Evolutionary conservation across 2,888 invertebrate species (phyloP).

Genomic region (Drosophila rubida): DNA sequence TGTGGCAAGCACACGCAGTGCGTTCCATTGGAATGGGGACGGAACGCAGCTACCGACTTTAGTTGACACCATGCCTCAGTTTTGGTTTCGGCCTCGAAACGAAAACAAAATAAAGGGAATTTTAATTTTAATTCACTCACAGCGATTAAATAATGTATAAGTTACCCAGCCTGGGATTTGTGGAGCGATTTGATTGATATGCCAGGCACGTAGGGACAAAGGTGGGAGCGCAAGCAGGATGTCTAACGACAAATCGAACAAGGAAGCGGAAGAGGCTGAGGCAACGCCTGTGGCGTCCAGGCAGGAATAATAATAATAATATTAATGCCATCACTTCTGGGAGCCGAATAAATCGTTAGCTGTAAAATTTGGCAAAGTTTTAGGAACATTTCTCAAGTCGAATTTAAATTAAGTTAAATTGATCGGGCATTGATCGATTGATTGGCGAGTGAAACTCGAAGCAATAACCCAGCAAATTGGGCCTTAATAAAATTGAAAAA

Average conservation of each 20-base stretch:
- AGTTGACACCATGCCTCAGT: constrained; percentile 2
- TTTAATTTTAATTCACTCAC: constrained; percentile 69
- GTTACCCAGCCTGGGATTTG: constrained; percentile 47
- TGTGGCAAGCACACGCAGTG: constrained; percentile 42
- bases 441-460: constrained; percentile 3
- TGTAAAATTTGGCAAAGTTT: constrained; percentile 5
- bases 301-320: constrained; percentile 24
- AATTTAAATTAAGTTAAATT: constrained; percentile 19
- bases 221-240: constrained; percentile 7
- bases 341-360: constrained; percentile 10
- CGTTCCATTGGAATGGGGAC: constrained; percentile 20
- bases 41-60: constrained; percentile 5
- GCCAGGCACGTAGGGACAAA: constrained; percentile 41
- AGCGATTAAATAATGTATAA: constrained; percentile 64
- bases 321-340: constrained; percentile 34
- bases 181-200: constrained; percentile 58
- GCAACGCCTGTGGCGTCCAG: background rate
- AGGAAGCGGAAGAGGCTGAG: constrained; percentile 28
- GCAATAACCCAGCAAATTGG: constrained; percentile 4
- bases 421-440: constrained; percentile 20
- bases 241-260: constrained; percentile 30
- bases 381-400: background rate
- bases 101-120: constrained; percentile 29
- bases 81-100: constrained; percentile 1
- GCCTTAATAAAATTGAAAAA: background rate